Evolutionary conservation across 2,113 vertebrate genomes (phyloP).

Genomic region (Verasper variegatus): DNA sequence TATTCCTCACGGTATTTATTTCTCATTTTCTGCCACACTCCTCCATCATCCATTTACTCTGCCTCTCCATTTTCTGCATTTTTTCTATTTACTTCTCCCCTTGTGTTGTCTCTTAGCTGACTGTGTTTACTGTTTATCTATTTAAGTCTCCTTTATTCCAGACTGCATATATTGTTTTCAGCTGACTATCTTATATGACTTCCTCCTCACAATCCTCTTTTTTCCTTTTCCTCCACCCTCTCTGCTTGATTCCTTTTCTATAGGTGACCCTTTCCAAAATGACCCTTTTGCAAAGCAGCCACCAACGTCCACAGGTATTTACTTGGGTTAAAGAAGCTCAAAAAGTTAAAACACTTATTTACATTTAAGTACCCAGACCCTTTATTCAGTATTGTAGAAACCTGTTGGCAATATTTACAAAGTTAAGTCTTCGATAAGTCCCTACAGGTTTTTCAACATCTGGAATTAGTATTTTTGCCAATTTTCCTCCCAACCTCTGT

Average conservation of each 20-base stretch:
- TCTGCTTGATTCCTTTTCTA: constrained; percentile 41
- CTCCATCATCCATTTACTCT: background rate
- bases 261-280: constrained; percentile 93
- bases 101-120: background rate
- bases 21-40: background rate
- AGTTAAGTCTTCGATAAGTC: background rate
- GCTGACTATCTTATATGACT: constrained; percentile 34
- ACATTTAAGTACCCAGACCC: background rate
- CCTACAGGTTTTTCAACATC: background rate
- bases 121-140: background rate
- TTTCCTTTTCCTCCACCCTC: constrained; percentile 34
- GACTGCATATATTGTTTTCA: constrained; percentile 24
- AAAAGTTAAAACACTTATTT: background rate
- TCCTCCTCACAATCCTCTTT: constrained; percentile 21
- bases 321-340: background rate
- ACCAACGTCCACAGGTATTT: constrained; percentile 85
- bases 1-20: background rate
- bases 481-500: too few species aligned
- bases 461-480: background rate
- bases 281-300: constrained; percentile 93
- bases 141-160: background rate
- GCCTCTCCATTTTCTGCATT: background rate
- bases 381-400: background rate
- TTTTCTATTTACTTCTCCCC: background rate
- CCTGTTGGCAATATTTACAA: background rate